A percentile compares a stretch with the other conserved stretches of the same genome.
Evolutionary conservation across 2,888 invertebrate genomes (phyloP).

Genomic region (Dicranocentrus wangi): DNA sequence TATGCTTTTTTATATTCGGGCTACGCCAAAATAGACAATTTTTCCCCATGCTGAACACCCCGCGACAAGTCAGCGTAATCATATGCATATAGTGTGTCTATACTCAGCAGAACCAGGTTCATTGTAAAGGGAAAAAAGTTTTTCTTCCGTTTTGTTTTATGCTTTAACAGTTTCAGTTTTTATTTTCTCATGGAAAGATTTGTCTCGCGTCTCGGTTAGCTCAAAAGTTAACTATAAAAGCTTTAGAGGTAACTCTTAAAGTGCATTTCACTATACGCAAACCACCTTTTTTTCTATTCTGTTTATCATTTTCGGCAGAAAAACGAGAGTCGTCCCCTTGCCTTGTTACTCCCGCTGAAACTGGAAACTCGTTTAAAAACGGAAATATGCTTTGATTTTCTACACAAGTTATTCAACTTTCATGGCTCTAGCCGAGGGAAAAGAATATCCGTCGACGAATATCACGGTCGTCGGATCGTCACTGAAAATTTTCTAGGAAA

Average conservation of each 20-base stretch:
- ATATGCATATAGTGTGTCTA: conserved; percentile 24
- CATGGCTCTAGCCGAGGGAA: conserved; percentile 17
- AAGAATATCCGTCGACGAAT: too few relatives aligned
- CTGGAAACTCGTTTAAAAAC: conserved; percentile 50
- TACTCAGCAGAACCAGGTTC: neutral
- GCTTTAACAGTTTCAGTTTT: conserved; percentile 12
- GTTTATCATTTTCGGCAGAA: conserved; percentile 51
- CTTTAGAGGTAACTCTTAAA: too few relatives aligned
- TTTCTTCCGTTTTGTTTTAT: conserved; percentile 16
- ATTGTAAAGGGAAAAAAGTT: neutral
- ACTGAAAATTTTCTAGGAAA: conserved; percentile 49
- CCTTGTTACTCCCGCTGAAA: conserved; percentile 26
- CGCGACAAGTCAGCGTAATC: conserved; percentile 32
- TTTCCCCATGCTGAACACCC: conserved; percentile 15
- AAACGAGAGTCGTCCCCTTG: conserved; percentile 33
- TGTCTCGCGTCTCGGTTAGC: too few relatives aligned
- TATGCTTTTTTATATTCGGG: neutral
- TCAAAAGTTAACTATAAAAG: too few relatives aligned
- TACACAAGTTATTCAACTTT: conserved; percentile 42
- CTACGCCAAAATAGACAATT: conserved; percentile 36
- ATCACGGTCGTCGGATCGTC: conserved; percentile 45
- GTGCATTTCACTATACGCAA: too few relatives aligned
- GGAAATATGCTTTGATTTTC: conserved; percentile 58
- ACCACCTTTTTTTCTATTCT: conserved; percentile 23
- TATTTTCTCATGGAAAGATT: neutral